These are phyloP conservation scores for Carterocephalus palaemon DNA, from an alignment of 2,888 invertebrate genomes.

Conservation along the genomic window DNA sequence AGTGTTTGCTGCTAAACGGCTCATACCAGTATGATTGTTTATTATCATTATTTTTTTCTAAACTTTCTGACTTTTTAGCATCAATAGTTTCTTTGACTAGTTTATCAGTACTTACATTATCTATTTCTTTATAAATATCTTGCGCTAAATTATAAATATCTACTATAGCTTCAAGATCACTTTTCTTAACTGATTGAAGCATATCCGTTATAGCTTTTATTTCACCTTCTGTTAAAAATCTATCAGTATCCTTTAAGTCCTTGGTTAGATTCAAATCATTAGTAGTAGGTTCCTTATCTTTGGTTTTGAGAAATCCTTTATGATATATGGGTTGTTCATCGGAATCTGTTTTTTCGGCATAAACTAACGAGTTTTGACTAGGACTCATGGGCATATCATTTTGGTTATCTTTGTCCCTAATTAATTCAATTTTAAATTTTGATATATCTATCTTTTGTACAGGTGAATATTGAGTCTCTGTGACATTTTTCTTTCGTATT, in stretches of 20 bases:
- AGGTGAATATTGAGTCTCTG: slow-evolving; percentile 37
- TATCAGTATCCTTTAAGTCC: slow-evolving; percentile 37
- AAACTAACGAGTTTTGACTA: slow-evolving; percentile 29
- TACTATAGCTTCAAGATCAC: slow-evolving; percentile 64
- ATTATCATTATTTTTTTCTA: slow-evolving; percentile 8
- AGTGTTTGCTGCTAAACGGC: slow-evolving; percentile 37
- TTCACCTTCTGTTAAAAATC: slow-evolving; percentile 59
- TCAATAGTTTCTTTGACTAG: slow-evolving; percentile 34
- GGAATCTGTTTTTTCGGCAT: slow-evolving; percentile 29
- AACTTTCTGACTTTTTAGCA: slow-evolving; percentile 13
- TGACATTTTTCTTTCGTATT: slow-evolving; percentile 44
- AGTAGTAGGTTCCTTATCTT: slow-evolving; percentile 15
- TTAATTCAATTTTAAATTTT: slow-evolving; percentile 28
- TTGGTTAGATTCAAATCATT: too few species aligned
- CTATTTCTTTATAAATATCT: slow-evolving; percentile 64
- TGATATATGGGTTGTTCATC: slow-evolving; percentile 25
- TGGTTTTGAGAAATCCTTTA: slow-evolving; percentile 26
- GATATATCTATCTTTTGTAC: slow-evolving; percentile 45
- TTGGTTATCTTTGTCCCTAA: slow-evolving; percentile 18
- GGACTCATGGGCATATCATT: slow-evolving; percentile 32
- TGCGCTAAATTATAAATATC: slow-evolving; percentile 68
- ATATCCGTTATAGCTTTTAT: slow-evolving; percentile 56
- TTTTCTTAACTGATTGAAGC: slow-evolving; percentile 59
- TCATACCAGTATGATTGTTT: slow-evolving; percentile 51
- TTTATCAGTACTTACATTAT: slow-evolving; percentile 38